phyloP scores from a whole-genome alignment of 2,797 vertebrate genomes.

The Cyclura pinguis region DNA sequence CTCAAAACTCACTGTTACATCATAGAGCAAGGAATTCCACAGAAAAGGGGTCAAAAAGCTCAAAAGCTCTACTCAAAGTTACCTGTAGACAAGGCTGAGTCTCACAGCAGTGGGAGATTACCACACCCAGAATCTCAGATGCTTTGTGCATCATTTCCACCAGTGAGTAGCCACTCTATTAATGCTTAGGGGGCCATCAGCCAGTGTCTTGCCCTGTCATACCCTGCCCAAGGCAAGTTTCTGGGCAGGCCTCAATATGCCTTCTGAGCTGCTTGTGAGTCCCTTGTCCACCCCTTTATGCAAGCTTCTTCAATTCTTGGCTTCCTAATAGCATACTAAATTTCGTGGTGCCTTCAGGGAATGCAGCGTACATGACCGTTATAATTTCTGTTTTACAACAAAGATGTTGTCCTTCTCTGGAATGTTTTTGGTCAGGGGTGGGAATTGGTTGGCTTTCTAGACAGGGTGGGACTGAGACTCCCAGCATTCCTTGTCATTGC shows the following conservation, averaged over 20 bases:
- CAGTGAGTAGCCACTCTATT: too few relatives aligned
- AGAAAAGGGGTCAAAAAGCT: too few relatives aligned
- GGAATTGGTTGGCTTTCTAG: too few relatives aligned
- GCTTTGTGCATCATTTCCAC: not conserved
- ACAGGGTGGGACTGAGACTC: too few relatives aligned
- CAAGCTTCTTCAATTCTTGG: not conserved
- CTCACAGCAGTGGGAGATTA: too few relatives aligned
- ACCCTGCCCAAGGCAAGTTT: not conserved
- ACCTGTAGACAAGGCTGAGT: too few relatives aligned
- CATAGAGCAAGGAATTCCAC: too few relatives aligned
- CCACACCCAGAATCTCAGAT: not conserved
- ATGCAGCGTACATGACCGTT: not conserved
- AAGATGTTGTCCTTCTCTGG: not conserved
- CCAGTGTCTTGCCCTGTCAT: not conserved
- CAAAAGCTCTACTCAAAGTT: too few relatives aligned
- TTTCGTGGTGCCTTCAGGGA: not conserved
- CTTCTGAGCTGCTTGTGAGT: not conserved
- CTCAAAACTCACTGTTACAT: too few relatives aligned
- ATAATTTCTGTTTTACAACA: not conserved
- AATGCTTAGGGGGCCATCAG: not conserved
- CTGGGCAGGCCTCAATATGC: not conserved
- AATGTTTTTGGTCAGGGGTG: too few relatives aligned
- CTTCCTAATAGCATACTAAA: not conserved
- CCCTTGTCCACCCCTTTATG: not conserved
- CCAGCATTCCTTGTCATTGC: too few relatives aligned